Evolutionary conservation across 2,113 vertebrate genomes (phyloP).

Genomic region (Chloebia gouldiae): DNA sequence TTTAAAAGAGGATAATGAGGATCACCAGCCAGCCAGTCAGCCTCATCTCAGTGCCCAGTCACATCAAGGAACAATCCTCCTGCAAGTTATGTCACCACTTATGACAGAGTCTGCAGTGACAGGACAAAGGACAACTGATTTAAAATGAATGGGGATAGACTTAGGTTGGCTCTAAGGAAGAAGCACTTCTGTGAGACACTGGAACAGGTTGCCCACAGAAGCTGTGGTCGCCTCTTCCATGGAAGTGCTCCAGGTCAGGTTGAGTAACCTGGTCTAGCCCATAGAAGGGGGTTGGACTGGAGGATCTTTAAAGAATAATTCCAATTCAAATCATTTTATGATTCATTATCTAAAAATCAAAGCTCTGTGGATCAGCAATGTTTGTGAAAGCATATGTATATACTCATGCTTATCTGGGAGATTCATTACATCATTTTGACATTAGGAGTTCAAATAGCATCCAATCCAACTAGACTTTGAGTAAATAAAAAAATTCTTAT

Average conservation of each 20-base stretch:
- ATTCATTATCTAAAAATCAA: not conserved
- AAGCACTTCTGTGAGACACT: not conserved
- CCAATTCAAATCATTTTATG: not conserved
- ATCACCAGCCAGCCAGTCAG: not conserved
- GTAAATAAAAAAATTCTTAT: not conserved
- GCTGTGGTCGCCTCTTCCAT: not conserved
- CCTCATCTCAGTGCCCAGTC: not conserved
- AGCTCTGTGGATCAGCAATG: not conserved
- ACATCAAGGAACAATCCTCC: not conserved
- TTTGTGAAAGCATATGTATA: not conserved
- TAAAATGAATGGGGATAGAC: not conserved
- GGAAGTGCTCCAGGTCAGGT: not conserved
- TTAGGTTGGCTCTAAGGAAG: not conserved
- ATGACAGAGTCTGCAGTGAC: not conserved
- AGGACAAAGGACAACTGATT: not conserved
- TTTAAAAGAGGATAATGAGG: not conserved
- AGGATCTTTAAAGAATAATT: not conserved
- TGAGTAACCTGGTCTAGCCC: not conserved
- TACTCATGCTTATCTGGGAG: not conserved
- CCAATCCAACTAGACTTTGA: not conserved
- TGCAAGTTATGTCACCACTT: not conserved
- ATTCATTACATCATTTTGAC: not conserved
- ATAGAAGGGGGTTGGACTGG: not conserved
- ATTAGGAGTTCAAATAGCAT: not conserved
- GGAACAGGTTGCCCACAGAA: not conserved